Conservation (phyloP, 2,888 invertebrate species). For the Eristalinus aeneus region DNA sequence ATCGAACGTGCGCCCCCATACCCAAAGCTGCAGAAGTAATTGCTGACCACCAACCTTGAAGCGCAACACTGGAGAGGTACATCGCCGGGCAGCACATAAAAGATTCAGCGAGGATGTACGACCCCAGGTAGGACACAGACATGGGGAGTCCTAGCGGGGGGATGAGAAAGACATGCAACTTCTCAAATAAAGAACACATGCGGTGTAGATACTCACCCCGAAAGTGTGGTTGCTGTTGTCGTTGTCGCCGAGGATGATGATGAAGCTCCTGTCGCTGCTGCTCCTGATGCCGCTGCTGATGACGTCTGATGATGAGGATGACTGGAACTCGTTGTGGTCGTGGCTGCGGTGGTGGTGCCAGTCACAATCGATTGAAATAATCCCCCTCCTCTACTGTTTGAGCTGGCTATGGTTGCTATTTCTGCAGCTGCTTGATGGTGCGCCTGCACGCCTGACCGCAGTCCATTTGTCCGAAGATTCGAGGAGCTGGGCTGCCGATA, state of each 20-base stretch:
- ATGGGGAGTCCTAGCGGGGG: constrained; percentile 4
- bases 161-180: constrained; percentile 11
- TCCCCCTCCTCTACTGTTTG: not conserved
- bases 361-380: constrained; percentile 55
- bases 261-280: not conserved
- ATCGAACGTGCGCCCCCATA: constrained; percentile 33
- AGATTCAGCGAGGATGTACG: constrained; percentile 47
- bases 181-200: constrained; percentile 41
- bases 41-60: constrained; percentile 64
- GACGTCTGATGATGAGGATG: constrained; percentile 61
- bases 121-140: not conserved
- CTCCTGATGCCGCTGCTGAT: constrained; percentile 38
- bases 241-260: constrained; percentile 24
- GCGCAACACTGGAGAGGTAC: not conserved
- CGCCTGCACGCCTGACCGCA: constrained; percentile 73
- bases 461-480: constrained; percentile 65
- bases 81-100: constrained; percentile 11
- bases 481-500: constrained; percentile 66
- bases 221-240: constrained; percentile 38
- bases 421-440: constrained; percentile 72
- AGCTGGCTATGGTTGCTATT: constrained; percentile 63
- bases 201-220: constrained; percentile 58
- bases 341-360: constrained; percentile 45
- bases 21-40: constrained; percentile 43
- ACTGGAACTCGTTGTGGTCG: constrained; percentile 52